Evolutionary conservation across 2,888 invertebrate species (phyloP), one percentile per base, ranked within the genome.

Genomic region (Amiota mariae): DNA sequence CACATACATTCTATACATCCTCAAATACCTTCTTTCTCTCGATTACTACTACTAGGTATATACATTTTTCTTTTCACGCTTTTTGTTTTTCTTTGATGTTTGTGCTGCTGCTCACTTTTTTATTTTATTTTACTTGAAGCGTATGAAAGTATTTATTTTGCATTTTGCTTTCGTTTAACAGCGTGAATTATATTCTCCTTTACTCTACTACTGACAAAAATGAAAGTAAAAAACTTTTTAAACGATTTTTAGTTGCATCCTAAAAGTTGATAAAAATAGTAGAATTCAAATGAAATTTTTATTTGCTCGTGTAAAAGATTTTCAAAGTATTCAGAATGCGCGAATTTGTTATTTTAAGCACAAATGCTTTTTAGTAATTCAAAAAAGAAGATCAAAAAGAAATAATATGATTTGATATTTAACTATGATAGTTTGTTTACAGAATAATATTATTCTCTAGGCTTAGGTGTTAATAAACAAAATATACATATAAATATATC

Each of bases 161-260:
- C 15, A n/a, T 4, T 63, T 48, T 15, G 63, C 57, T 15, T 70
- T 47, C 20, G 11, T 59, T 59, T 18, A 20, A 8, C 15, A 18
- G 59, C n/a, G 59, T 59, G 59, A 59, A 59, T 59, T 59, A 59
- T 20, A 59, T 2, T 51, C 54, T 36, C 36, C 12, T 48, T 13
- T 51, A 54, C 71, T 24, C 24, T 24, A 24, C 24, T 24, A 24
- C 24, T 24, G 3, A 24, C 24, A 24, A 24, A 24, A 24, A 24
- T 24, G 24, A 24, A 24, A 24, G 24, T 24, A 24, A 24, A 24
- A 24, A 75, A 77, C 71, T 77, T 77, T 77, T 72, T 75, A 77
- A 77, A 75, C 75, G 75, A 75, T 77, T 77, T 77, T 77, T 77
- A 77, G 77, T 77, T 72, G 73, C 67, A 72, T 74, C 48, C 13